Base-by-base conservation (phyloP, 2,797 vertebrate genomes). In the Delichon dasypus region DNA sequence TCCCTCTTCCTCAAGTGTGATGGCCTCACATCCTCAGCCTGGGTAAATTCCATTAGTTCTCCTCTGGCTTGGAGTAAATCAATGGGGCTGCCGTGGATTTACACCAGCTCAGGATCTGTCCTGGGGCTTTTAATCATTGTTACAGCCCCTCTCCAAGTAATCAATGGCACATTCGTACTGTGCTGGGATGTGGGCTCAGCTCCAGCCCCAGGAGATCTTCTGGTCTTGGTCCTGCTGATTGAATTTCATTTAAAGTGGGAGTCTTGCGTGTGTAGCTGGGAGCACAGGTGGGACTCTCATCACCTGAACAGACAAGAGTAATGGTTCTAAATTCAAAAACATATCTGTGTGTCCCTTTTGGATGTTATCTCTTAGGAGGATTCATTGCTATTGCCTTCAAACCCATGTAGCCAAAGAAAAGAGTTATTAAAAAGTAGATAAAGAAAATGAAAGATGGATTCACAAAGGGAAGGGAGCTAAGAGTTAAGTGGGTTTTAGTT, bases 401-500 rank as follows among this genome's bases (percentile, higher is more conserved):
- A 60, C 51, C 30, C 47, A 12, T 26, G 38, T 42, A 70, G 53
- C 40, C 74, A 76, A 82, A 76, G 45, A 27, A 58, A 14, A 76
- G 22, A 72, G 65, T 44, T 81, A 57, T 14, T 73, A 32, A 88
- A 55, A 87, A 66, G 30, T 4, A 73, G 64, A 47, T 71, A 75
- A 88, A 45, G 67, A 65, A 90, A 95, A 64, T 85, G 71, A 89
- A 89, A 85, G 87, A 57, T 60, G 67, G 38, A 36, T 78, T 86
- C 64, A 88, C 23, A 66, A 90, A 73, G 45, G 30, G 32, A 78
- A 79, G 83, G 92, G 73, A 84, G 42, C 36, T 62, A 94, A 86
- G 85, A 82, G 91, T 96, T 95, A 95, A 96, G 64, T 25, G 50
- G 64, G 42, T 93, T 96, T 94, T 94, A 91, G 89, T 89, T 93